These are phyloP conservation scores for Entomobrya multifasciata DNA, from an alignment of 2,888 invertebrate species.

Conservation along the genomic window DNA sequence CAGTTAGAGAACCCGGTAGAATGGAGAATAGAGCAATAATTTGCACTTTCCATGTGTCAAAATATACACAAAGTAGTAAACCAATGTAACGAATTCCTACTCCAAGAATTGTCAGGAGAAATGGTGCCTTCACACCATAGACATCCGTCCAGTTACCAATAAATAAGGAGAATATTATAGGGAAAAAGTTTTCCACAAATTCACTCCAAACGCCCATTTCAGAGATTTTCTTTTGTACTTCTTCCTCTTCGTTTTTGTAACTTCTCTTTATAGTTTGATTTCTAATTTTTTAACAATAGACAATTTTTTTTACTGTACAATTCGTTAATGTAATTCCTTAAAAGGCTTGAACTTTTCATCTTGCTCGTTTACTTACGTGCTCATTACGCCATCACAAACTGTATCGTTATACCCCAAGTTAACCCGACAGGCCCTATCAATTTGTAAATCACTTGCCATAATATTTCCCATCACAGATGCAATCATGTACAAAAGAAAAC, in stretches of 20 bases:
- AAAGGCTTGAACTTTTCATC: no score
- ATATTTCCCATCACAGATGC: constrained; percentile 79
- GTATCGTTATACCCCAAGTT: constrained; percentile 72
- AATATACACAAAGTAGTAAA: constrained; percentile 75
- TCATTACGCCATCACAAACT: constrained; percentile 72
- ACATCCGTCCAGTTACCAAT: constrained; percentile 79
- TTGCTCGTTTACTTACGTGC: constrained; percentile 65
- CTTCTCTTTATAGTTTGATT: not conserved
- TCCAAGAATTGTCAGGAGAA: constrained; percentile 78
- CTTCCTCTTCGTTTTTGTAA: constrained; percentile 54
- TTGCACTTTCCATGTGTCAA: constrained; percentile 73
- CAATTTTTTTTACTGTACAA: not conserved
- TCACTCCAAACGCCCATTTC: constrained; percentile 77
- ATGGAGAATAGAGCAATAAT: constrained; percentile 74
- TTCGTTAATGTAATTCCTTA: no score
- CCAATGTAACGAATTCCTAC: constrained; percentile 76
- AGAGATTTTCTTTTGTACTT: constrained; percentile 75
- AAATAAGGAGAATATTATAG: constrained; percentile 77
- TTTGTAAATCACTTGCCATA: constrained; percentile 76
- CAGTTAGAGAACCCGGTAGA: constrained; percentile 82
- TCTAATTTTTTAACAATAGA: not conserved
- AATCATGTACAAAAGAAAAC: constrained; percentile 77
- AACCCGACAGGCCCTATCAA: constrained; percentile 76
- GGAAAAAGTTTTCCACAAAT: constrained; percentile 80
- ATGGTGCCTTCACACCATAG: constrained; percentile 79